Base-by-base conservation (phyloP, 2,113 vertebrate genomes). In the Podarcis cretensis region DNA sequence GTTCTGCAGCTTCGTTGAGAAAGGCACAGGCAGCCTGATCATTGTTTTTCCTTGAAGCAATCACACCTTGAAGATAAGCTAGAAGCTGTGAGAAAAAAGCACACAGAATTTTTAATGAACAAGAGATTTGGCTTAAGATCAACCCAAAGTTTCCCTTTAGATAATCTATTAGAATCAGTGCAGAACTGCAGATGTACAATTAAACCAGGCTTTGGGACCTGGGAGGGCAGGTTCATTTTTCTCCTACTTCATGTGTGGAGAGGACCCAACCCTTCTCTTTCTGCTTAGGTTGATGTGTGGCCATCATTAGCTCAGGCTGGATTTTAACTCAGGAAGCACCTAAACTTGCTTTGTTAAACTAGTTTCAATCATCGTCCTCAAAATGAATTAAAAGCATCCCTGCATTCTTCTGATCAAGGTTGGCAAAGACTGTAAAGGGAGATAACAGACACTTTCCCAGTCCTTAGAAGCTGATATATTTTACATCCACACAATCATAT, bases 11-110 rank as follows among this genome's bases (percentile, higher is more conserved):
- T 80, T 97, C 95, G 27, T 95, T 96, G 84, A 97, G 95, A 3
- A 97, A 93, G 0, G 48, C 13, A 0, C 86, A 87, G 83, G 92
- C 92, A 14, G 86, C 83, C 18, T 96, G 93, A 37, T 96, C 94
- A 0, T 75, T 91, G 2, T 91, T 92, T 92, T 93, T 96, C 89
- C 69, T 95, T 57, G 92, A 94, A 0, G 92, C 92, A 86, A 97
- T 90, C 1, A 97, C 88, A 35, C 96, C 97, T 88, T 97, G 95
- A 32, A 97, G 95, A 89, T 97, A 96, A 63, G 92, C 86, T 81
- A 98, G 90, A 65, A 97, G 89, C 97, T 98, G 93, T 2, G 76
- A 80, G 35, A 76, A 54, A 68, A 59, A 20, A 92, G 23, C 73
- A 68, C 13, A 32, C 27, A 6, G 25, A 40, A 59, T 54, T 68